Conservation (phyloP, 2,888 invertebrate genomes). For the Seira musarum region DNA sequence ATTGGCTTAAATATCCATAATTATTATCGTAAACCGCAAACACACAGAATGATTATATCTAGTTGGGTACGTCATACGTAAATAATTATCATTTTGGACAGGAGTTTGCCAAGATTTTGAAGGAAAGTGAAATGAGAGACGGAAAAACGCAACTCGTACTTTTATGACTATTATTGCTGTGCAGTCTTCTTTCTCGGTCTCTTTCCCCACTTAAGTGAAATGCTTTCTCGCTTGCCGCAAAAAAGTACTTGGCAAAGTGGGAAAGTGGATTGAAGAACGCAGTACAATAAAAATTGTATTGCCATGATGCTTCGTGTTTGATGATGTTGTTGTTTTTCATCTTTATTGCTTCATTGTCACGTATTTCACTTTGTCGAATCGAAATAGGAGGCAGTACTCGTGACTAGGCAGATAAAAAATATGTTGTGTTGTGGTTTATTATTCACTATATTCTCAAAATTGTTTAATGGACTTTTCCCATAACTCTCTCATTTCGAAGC, state of each 20-base stretch:
- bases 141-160: background rate
- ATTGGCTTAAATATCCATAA: slow-evolving; percentile 3
- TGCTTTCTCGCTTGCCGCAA: background rate
- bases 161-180: background rate
- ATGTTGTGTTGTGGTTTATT: background rate
- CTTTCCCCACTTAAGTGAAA: background rate
- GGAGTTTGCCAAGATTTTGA: background rate
- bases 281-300: background rate
- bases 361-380: background rate
- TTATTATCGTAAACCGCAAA: background rate
- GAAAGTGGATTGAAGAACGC: background rate
- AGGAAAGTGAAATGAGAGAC: background rate
- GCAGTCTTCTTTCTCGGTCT: background rate
- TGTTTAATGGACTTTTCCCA: background rate
- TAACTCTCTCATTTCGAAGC: background rate
- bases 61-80: too few species aligned
- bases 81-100: background rate
- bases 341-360: background rate
- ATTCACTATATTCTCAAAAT: background rate
- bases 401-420: background rate
- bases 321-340: background rate
- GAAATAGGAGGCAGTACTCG: background rate
- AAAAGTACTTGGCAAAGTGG: background rate
- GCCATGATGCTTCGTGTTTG: too few species aligned
- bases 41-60: background rate